Percentiles rank a stretch among this genome's conserved stretches.
phyloP scores from a whole-genome alignment of 1,140 invertebrate genomes.

The Bombus affinis region DNA sequence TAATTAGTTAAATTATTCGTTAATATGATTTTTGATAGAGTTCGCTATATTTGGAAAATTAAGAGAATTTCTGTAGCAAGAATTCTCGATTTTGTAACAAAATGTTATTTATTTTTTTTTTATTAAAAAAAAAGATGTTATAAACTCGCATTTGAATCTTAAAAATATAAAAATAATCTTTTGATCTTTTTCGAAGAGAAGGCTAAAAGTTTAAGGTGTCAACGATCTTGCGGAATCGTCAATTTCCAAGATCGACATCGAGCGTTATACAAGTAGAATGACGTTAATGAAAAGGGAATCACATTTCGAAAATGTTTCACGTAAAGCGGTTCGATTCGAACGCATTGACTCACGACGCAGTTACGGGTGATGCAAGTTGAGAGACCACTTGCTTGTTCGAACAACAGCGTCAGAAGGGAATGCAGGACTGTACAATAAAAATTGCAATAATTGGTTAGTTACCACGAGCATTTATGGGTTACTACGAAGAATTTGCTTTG shows the following conservation, averaged over 20 bases:
- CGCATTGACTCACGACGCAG: slow-evolving; percentile 17
- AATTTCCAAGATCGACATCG: neutral
- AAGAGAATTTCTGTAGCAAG: neutral
- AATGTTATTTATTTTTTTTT: too few species aligned
- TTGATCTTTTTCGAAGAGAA: neutral
- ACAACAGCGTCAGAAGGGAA: slow-evolving; percentile 27
- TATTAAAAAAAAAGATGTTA: neutral
- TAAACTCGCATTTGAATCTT: neutral
- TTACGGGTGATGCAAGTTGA: slow-evolving; percentile 54
- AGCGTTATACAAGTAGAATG: neutral
- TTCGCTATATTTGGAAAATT: neutral
- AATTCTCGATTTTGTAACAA: neutral
- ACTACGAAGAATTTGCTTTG: neutral
- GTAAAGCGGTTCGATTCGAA: slow-evolving; percentile 6
- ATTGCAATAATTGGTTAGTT: slow-evolving; percentile 42
- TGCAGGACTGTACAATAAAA: neutral
- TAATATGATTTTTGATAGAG: neutral
- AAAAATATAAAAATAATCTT: neutral
- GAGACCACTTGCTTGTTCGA: slow-evolving; percentile 50
- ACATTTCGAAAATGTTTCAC: slow-evolving; percentile 23
- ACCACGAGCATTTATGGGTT: slow-evolving; percentile 29
- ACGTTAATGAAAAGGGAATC: neutral
- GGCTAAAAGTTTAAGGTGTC: neutral
- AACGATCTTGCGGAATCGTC: neutral
- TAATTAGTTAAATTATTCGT: neutral